Base-by-base conservation (phyloP, 64 coral and sea anemone genomes). In the Montipora cactus region DNA sequence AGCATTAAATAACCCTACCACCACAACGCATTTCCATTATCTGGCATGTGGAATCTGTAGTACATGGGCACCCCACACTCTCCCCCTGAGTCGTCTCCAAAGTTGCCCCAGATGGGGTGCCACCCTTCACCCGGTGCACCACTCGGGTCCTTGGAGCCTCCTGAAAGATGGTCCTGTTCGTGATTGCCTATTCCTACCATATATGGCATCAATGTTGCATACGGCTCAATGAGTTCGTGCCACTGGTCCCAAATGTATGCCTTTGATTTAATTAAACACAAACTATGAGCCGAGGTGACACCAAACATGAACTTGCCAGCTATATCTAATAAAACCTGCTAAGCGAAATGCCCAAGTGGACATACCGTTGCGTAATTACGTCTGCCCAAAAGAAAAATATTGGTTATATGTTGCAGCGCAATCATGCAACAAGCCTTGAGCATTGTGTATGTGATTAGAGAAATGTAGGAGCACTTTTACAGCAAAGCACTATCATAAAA, bases 151-250 rank as follows among this genome's bases (percentile, higher is more conserved):
- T 95, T 98, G 1, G 78, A 76, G 5, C 93, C 93, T 71, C 84
- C 89, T 49, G 86, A 79, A 20, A 46, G 28, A 50, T 98, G 96
- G 23, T 98, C 93, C 16, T 98, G 93, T 70, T 98, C 96, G 46
- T 98, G 96, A 73, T 98, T 98, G 3, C 96, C 96, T 20, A 98
- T 90, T 15, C 96, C 96, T 49, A 98, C 86, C 96, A 98, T 98
- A 59, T 98, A 95, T 76, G 96, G 96, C 21, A 80, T 88, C 2
- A 98, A 47, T 10, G 93, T 98, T 47, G 93, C 84, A 67, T 76
- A 95, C 4, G 96, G 96, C 67, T 98, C 90, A 4, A 98, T 93
- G 11, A 98, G 48, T 67, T 89, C 80, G 72, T 98, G 96, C 96
- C 96, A 98, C 58, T 98, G 96, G 37, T 98, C 96, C 96, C 96